Base-by-base conservation (phyloP, 2,113 vertebrate species). In the Motacilla tschutschensis region DNA sequence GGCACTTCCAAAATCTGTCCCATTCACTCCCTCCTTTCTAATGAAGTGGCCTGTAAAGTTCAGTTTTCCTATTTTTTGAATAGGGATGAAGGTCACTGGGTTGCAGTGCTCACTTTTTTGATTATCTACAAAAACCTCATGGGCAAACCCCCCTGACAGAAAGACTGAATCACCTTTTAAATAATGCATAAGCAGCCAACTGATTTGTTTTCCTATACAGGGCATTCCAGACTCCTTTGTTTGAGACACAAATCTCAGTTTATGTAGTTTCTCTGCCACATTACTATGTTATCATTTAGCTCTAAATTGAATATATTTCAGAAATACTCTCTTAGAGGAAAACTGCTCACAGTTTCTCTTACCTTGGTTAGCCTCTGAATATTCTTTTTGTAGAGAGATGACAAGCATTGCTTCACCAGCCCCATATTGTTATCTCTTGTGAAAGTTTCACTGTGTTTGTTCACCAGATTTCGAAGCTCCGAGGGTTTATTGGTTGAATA, bases 291-390 rank as follows among this genome's bases (percentile, higher is more conserved):
- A 67, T 18, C 25, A 59, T 12, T 73, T 55, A 48, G 40, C 55
- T 77, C 33, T 20, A 8, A 64, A 40, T 3, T 12, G 5, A 65
- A 59, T 17, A 17, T 9, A 50, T 67, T 89, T 80, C 88, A 74
- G 58, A 87, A 21, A 77, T 14, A 36, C 9, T 11, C 47, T 31
- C 36, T 28, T 14, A 17, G 17, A 79, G 14, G 43, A 78, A 80
- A 71, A 46, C 11, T 38, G 21, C 40, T 28, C 46, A 10, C 4
- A 40, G 19, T 48, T 72, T 65, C 31, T 86, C 96, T 94, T 91
- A 99, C 99, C 98, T 99, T 99, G 77, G 99, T 99, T 95, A 99
- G 96, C 97, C 99, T 98, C 95, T 99, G 99, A 90, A 99, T 99
- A 94, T 99, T 99, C 97, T 99, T 99, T 97, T 99, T 99, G 95